Evolutionary conservation across 1,140 invertebrate species (phyloP).

Genomic region (Mizuhopecten yessoensis): DNA sequence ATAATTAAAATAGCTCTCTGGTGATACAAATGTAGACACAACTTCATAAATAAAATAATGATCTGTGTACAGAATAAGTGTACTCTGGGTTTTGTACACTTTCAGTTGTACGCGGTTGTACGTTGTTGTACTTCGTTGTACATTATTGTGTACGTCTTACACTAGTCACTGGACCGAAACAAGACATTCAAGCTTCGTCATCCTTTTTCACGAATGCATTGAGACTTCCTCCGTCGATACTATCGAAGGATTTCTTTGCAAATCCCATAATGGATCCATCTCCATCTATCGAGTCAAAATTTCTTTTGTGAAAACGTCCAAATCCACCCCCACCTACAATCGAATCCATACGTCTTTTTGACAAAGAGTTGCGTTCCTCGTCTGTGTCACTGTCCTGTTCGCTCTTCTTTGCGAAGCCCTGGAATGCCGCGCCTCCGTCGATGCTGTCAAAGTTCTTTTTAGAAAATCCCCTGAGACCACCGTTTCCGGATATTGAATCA

Average conservation of each 20-base stretch:
- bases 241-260: constrained; percentile 49
- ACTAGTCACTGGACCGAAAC: not conserved
- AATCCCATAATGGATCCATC: not conserved
- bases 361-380: not conserved
- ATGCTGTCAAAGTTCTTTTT: constrained; percentile 41
- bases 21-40: not conserved
- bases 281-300: constrained; percentile 45
- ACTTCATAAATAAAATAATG: too few species aligned
- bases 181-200: not conserved
- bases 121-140: not conserved
- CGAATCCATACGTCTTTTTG: constrained; percentile 42
- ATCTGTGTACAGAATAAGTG: not conserved
- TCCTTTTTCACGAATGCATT: not conserved
- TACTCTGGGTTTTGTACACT: not conserved
- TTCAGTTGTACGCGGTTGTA: not conserved
- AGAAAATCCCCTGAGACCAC: constrained; percentile 46
- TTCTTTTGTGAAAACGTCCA: constrained; percentile 44
- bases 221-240: not conserved
- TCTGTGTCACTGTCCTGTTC: not conserved
- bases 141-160: not conserved
- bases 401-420: not conserved
- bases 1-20: not conserved
- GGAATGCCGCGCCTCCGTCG: not conserved
- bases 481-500: constrained; percentile 45
- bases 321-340: constrained; percentile 13